Evolutionary conservation across 2,113 vertebrate genomes (phyloP).

Genomic region (Spilogale gracilis): DNA sequence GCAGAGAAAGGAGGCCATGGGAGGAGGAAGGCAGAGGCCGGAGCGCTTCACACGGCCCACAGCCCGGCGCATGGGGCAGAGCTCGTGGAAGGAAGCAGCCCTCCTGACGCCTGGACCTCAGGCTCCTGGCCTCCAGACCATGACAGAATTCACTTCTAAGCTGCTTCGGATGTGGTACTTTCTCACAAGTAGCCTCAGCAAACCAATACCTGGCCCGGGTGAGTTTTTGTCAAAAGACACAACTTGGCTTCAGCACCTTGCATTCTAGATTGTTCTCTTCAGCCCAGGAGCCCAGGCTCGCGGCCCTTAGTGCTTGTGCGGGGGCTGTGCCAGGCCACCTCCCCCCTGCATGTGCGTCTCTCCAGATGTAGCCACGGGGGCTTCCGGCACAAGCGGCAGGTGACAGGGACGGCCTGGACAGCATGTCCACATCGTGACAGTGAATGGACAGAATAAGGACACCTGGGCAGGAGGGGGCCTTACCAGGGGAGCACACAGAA

Average conservation of each 20-base stretch:
- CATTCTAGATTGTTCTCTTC: background rate
- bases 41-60: no score
- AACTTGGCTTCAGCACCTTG: background rate
- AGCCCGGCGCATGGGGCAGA: accelerated
- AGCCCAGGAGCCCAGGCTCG: background rate
- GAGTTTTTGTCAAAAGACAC: background rate
- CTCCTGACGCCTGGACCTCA: accelerated
- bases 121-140: accelerated
- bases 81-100: background rate
- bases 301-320: background rate
- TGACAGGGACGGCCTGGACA: accelerated
- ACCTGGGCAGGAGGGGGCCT: background rate
- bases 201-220: accelerated
- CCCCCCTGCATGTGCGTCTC: background rate
- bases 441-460: background rate
- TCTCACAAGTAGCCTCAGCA: accelerated
- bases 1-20: background rate
- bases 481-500: background rate
- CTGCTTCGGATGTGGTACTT: accelerated
- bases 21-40: background rate
- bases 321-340: accelerated
- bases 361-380: accelerated
- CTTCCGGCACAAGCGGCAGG: accelerated
- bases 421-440: accelerated
- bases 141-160: accelerated